Conservation (phyloP, 2,888 invertebrate genomes). For the Ophraella communa region DNA sequence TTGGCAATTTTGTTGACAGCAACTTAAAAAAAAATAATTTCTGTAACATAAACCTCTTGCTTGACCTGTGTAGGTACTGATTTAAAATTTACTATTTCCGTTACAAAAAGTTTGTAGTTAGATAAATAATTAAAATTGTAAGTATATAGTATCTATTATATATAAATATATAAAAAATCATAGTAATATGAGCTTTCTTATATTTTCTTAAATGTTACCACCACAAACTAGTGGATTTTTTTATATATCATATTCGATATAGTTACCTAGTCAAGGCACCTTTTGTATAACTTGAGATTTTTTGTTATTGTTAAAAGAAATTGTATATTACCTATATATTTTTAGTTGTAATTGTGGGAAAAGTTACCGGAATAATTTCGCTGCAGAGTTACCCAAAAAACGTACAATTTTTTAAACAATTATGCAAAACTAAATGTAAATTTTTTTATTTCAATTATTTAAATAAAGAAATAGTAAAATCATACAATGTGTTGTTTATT, state of each 20-base stretch:
- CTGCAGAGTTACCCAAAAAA: not conserved
- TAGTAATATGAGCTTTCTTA: constrained; percentile 23
- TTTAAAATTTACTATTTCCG: constrained; percentile 16
- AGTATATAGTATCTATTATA: constrained; percentile 12
- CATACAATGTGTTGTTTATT: too few species aligned
- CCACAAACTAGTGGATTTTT: constrained; percentile 50
- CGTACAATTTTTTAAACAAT: too few species aligned
- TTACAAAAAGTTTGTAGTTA: constrained; percentile 1
- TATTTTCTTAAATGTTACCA: constrained; percentile 56
- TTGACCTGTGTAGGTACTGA: constrained; percentile 21
- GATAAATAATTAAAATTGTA: constrained; percentile 1
- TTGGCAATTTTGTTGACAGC: too few species aligned
- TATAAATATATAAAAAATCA: too few species aligned
- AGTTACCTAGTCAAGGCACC: constrained; percentile 58
- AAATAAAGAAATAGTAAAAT: too few species aligned
- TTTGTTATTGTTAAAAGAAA: constrained; percentile 42
- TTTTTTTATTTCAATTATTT: too few species aligned
- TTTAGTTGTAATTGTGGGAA: constrained; percentile 43
- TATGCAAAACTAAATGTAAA: not conserved
- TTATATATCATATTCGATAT: constrained; percentile 53
- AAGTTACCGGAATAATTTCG: constrained; percentile 30
- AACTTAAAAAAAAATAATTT: constrained; percentile 21
- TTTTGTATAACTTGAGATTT: constrained; percentile 29
- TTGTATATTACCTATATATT: constrained; percentile 53
- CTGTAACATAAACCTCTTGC: not conserved